phyloP scores from a whole-genome alignment of 2,113 vertebrate genomes.

The Protobothrops mucrosquamatus region DNA sequence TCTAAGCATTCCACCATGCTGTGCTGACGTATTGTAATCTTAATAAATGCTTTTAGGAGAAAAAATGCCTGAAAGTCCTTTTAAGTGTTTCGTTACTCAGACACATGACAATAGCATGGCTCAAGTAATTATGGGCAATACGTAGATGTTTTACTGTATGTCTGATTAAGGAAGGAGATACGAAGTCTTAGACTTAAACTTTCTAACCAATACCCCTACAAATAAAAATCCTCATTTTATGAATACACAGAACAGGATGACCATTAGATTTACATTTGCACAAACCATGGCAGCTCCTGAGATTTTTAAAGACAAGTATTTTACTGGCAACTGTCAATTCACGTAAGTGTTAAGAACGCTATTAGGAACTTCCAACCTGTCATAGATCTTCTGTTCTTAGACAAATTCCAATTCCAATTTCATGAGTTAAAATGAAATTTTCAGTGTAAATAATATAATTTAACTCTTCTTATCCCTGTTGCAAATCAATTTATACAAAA shows the following conservation, averaged over 20 bases:
- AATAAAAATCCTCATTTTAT: not conserved
- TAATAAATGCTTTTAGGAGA: no score
- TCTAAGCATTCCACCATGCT: no score
- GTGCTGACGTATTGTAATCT: no score
- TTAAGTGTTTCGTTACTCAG: no score
- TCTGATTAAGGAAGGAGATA: not conserved
- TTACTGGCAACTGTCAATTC: not conserved
- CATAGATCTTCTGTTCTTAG: not conserved
- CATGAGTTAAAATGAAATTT: not conserved
- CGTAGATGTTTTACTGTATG: not conserved
- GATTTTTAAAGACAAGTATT: not conserved
- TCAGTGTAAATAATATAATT: slow-evolving; percentile 3
- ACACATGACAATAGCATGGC: no score
- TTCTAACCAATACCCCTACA: not conserved
- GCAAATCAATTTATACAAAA: not conserved
- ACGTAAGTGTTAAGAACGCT: not conserved
- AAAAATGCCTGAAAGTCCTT: no score
- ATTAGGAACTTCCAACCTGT: not conserved
- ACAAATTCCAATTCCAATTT: not conserved
- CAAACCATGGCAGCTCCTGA: not conserved
- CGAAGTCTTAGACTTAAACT: not conserved
- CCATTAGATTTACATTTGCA: not conserved
- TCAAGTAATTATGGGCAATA: not conserved
- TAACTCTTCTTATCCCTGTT: not conserved
- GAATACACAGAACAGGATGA: not conserved